These are phyloP conservation scores for Cheilosia soror DNA, from an alignment of 2,888 invertebrate genomes.

Conservation along the genomic window DNA sequence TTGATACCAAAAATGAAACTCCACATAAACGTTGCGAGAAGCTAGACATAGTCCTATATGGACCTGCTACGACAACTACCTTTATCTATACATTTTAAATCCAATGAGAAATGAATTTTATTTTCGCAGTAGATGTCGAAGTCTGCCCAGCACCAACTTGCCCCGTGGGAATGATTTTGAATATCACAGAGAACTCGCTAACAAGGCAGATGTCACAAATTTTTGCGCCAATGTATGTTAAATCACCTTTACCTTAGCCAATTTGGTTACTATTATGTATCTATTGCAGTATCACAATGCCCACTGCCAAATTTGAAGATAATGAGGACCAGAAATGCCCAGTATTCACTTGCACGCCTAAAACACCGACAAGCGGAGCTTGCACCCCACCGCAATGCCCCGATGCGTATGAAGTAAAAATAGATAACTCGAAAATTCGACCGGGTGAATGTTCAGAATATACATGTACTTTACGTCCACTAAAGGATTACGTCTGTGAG, in stretches of 20 bases:
- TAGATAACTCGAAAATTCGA: slow-evolving; percentile 83
- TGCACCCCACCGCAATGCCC: slow-evolving; percentile 85
- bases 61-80: too few species aligned
- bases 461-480: slow-evolving; percentile 87
- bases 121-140: slow-evolving; percentile 69
- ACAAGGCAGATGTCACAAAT: slow-evolving; percentile 83
- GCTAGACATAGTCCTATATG: too few species aligned
- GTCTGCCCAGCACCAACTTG: slow-evolving; percentile 84
- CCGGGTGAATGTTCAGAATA: slow-evolving; percentile 85
- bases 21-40: too few species aligned
- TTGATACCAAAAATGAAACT: too few species aligned
- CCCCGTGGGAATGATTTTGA: slow-evolving; percentile 84
- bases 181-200: slow-evolving; percentile 82
- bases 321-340: slow-evolving; percentile 80
- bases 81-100: too few species aligned
- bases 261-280: neutral
- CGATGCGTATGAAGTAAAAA: slow-evolving; percentile 85
- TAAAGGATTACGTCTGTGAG: slow-evolving; percentile 86
- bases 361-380: slow-evolving; percentile 77
- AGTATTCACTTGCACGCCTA: slow-evolving; percentile 82
- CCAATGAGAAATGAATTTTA: too few species aligned
- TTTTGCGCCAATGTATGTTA: slow-evolving; percentile 81
- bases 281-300: slow-evolving; percentile 77
- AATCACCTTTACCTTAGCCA: too few species aligned
- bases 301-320: slow-evolving; percentile 78